A percentile compares a stretch with the other conserved stretches of the same genome.
Evolutionary conservation across 2,797 vertebrate species (phyloP).

Genomic region (Lindbergichthys nudifrons): DNA sequence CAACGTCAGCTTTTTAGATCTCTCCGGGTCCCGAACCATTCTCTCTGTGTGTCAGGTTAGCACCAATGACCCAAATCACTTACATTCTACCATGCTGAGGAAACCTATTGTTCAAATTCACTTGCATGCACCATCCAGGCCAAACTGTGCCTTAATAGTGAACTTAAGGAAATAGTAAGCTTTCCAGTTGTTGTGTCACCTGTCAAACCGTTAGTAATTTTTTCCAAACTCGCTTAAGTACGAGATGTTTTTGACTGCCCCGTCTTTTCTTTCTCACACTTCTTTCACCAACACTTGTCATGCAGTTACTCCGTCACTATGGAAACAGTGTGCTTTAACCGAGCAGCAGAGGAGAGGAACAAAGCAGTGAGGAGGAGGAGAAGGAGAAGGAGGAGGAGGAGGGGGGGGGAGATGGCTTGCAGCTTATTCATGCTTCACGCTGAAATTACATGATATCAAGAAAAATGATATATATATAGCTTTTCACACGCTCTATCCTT

Average conservation of each 20-base stretch:
- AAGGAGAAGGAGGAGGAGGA: background rate
- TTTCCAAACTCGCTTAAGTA: background rate
- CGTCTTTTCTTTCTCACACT: slow-evolving; percentile 15
- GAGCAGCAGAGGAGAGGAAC: slow-evolving; percentile 33
- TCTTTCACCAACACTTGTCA: slow-evolving; percentile 48
- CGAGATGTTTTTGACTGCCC: slow-evolving; percentile 21
- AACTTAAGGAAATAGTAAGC: background rate
- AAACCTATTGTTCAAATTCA: background rate
- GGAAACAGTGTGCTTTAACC: slow-evolving; percentile 55
- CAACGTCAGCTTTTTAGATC: too few species aligned
- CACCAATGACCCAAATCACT: too few species aligned
- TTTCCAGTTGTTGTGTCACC: background rate
- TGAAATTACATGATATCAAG: slow-evolving; percentile 28
- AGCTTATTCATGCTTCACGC: slow-evolving; percentile 30
- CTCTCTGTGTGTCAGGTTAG: too few species aligned
- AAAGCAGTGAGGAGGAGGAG: slow-evolving; percentile 30
- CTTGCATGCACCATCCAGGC: background rate
- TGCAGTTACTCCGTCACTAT: slow-evolving; percentile 55
- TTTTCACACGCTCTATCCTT: background rate
- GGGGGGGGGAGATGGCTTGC: background rate
- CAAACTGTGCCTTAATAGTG: background rate
- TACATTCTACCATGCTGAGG: background rate
- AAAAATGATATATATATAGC: slow-evolving; percentile 4
- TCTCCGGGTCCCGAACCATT: too few species aligned
- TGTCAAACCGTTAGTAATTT: background rate